Conservation (phyloP, 2,888 invertebrate species). For the Athalia cordata region DNA sequence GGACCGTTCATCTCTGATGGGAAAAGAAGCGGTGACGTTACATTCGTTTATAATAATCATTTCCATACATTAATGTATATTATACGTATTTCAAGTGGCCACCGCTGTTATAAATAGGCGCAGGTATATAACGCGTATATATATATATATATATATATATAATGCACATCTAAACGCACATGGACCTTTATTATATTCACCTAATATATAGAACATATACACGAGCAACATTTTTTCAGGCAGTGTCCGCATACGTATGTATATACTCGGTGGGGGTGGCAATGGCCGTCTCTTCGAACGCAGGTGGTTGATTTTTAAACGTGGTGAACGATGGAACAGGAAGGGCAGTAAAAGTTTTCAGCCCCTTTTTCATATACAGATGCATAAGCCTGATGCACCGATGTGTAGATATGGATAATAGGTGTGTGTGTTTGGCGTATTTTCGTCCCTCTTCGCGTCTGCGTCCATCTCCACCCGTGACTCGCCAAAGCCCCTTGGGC, state of each 20-base stretch:
- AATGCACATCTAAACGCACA: too few relatives aligned
- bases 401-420: background rate
- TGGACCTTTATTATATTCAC: background rate
- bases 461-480: slow-evolving; percentile 34
- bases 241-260: background rate
- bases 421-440: slow-evolving; percentile 17
- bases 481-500: slow-evolving; percentile 39
- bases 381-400: slow-evolving; percentile 16
- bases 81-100: too few relatives aligned
- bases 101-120: too few relatives aligned
- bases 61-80: too few relatives aligned
- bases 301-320: slow-evolving; percentile 37
- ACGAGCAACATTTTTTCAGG: background rate
- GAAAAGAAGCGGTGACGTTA: too few relatives aligned
- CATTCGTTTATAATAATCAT: too few relatives aligned
- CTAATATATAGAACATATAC: background rate
- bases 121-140: too few relatives aligned
- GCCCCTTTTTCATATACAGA: slow-evolving; percentile 16
- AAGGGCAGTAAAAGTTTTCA: slow-evolving; percentile 35
- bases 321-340: slow-evolving; percentile 12
- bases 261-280: slow-evolving; percentile 4
- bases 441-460: slow-evolving; percentile 13
- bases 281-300: slow-evolving; percentile 16
- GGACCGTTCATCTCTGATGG: too few relatives aligned
- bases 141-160: too few relatives aligned